phyloP scores from a whole-genome alignment of 2,113 vertebrate species.

The Sander vitreus region DNA sequence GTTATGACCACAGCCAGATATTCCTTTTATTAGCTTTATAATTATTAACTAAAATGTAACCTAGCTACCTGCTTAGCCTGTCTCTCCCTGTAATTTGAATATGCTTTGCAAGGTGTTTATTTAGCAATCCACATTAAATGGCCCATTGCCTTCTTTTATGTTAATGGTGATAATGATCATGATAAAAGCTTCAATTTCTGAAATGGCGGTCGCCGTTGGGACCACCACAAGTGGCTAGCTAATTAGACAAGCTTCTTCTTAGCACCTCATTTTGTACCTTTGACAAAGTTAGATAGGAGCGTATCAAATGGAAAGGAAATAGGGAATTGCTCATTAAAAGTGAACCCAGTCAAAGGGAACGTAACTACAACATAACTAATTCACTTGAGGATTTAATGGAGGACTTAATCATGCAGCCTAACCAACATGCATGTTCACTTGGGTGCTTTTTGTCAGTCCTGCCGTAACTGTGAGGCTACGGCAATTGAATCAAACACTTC shows the following conservation, averaged over 20 bases:
- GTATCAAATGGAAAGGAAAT: slow-evolving; percentile 71
- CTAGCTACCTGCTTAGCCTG: slow-evolving; percentile 4
- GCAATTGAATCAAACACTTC: slow-evolving; percentile 23
- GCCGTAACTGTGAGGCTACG: slow-evolving; percentile 22
- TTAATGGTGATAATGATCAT: slow-evolving; percentile 51
- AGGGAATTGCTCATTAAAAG: slow-evolving; percentile 72
- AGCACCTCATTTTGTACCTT: slow-evolving; percentile 65
- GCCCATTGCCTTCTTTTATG: slow-evolving; percentile 46
- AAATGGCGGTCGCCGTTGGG: slow-evolving; percentile 37
- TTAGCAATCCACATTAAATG: slow-evolving; percentile 36
- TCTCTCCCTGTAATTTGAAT: slow-evolving; percentile 22
- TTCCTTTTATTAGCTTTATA: background rate
- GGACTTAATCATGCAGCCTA: slow-evolving; percentile 50
- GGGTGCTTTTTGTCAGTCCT: slow-evolving; percentile 15
- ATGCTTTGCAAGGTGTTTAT: slow-evolving; percentile 45
- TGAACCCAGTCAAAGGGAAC: slow-evolving; percentile 61
- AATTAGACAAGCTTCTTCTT: slow-evolving; percentile 70
- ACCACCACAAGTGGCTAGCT: slow-evolving; percentile 61
- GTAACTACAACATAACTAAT: slow-evolving; percentile 54
- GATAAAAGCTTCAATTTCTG: slow-evolving; percentile 60
- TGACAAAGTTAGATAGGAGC: slow-evolving; percentile 59
- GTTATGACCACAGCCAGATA: slow-evolving; percentile 19
- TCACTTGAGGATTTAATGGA: slow-evolving; percentile 58
- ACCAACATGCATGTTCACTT: slow-evolving; percentile 28
- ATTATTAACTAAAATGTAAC: slow-evolving; percentile 4